Percentiles rank a stretch among this genome's conserved stretches.
These are phyloP conservation scores for Drosophila nigrodunni DNA, from an alignment of 1,140 invertebrate genomes.

Conservation along the genomic window DNA sequence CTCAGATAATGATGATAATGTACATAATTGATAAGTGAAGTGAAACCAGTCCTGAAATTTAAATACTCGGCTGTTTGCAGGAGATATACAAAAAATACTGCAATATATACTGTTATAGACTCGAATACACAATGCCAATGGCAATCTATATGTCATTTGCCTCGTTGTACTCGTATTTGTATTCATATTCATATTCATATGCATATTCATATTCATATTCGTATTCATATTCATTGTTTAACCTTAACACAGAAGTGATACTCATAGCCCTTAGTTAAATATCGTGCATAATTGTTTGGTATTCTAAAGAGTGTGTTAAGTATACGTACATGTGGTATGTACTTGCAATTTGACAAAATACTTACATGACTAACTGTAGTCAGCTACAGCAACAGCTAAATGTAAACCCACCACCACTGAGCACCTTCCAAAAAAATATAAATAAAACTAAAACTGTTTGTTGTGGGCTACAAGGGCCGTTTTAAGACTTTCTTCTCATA, in stretches of 20 bases:
- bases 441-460: constrained; percentile 32
- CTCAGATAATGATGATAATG: constrained; percentile 33
- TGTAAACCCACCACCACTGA: constrained; percentile 67
- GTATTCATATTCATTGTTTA: constrained; percentile 6
- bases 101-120: constrained; percentile 14
- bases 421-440: constrained; percentile 33
- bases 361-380: constrained; percentile 36
- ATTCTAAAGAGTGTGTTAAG: constrained; percentile 13
- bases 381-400: constrained; percentile 47
- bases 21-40: constrained; percentile 34
- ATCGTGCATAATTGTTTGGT: constrained; percentile 8
- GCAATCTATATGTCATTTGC: constrained; percentile 1
- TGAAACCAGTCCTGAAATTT: constrained; percentile 27
- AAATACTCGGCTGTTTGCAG: constrained; percentile 28
- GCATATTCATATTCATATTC: not conserved
- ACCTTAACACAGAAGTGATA: constrained; percentile 11
- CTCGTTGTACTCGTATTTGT: constrained; percentile 4
- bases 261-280: constrained; percentile 16
- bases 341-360: not conserved
- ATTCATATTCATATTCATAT: not conserved
- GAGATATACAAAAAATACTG: constrained; percentile 3
- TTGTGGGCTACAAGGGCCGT: constrained; percentile 59
- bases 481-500: constrained; percentile 62
- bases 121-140: constrained; percentile 5
- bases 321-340: constrained; percentile 8